These are phyloP conservation scores for Silurus asotus DNA, from an alignment of 2,113 vertebrate species.

Conservation along the genomic window DNA sequence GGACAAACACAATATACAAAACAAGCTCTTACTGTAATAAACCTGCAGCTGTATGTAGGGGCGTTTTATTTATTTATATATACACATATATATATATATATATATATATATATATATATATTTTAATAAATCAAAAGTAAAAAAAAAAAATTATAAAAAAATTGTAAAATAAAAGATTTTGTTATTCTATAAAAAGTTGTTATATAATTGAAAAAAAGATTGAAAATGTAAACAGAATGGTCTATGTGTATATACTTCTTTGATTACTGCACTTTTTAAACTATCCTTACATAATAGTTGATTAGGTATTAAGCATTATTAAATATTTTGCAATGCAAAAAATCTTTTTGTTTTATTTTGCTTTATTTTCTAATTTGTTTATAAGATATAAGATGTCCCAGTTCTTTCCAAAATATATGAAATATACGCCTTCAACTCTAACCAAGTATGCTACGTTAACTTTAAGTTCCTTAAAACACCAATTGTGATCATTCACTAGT, in stretches of 20 bases:
- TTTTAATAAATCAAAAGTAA: background rate
- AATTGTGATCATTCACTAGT: background rate
- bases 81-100: no score
- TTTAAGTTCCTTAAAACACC: background rate
- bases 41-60: background rate
- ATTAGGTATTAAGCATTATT: background rate
- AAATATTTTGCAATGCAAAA: no score
- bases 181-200: background rate
- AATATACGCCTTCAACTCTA: background rate
- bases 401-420: background rate
- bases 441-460: background rate
- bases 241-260: background rate
- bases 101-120: background rate
- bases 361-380: background rate
- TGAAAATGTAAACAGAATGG: background rate
- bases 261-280: background rate
- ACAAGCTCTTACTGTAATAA: background rate
- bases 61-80: no score
- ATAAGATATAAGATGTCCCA: background rate
- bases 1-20: conserved; percentile 9
- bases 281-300: background rate
- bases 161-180: background rate
- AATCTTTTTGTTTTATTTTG: background rate
- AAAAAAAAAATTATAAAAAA: no score
- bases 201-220: background rate